Conservation (phyloP, 2,797 vertebrate species). For the Pseudochromis fuscus region DNA sequence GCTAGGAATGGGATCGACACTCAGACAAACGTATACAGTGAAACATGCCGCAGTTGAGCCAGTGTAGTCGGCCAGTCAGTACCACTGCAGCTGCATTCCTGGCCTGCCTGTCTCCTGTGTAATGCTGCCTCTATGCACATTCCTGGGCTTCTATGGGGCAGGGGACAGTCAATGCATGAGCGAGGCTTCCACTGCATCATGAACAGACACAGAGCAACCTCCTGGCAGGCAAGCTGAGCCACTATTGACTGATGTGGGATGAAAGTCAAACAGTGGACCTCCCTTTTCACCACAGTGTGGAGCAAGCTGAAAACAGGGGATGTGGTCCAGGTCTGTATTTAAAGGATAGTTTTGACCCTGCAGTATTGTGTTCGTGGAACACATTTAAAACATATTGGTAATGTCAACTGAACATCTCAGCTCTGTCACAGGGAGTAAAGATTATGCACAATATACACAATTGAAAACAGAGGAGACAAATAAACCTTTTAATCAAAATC, state of each 20-base stretch:
- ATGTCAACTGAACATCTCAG: not conserved
- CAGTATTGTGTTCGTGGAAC: not conserved
- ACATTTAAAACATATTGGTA: constrained; percentile 4
- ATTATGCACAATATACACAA: not conserved
- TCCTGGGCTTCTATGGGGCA: constrained; percentile 64
- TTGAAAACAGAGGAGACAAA: not conserved
- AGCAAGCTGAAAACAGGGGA: constrained; percentile 33
- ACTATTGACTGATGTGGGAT: constrained; percentile 52
- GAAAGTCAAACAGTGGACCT: constrained; percentile 38
- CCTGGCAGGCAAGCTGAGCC: constrained; percentile 25
- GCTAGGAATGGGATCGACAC: not conserved
- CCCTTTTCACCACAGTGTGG: constrained; percentile 30
- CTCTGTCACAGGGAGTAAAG: not conserved
- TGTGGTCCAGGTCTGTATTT: constrained; percentile 28
- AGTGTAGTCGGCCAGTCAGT: constrained; percentile 38
- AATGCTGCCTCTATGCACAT: constrained; percentile 76
- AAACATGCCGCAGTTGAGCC: constrained; percentile 55
- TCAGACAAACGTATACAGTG: constrained; percentile 23
- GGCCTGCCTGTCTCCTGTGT: constrained; percentile 65
- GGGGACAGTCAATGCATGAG: constrained; percentile 59
- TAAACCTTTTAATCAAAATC: not conserved
- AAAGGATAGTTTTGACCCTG: constrained; percentile 25
- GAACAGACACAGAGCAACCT: constrained; percentile 41
- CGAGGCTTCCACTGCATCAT: constrained; percentile 45
- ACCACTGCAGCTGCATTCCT: constrained; percentile 69